phyloP scores from a whole-genome alignment of 2,888 invertebrate genomes.

The Hemistola chrysoprasaria region DNA sequence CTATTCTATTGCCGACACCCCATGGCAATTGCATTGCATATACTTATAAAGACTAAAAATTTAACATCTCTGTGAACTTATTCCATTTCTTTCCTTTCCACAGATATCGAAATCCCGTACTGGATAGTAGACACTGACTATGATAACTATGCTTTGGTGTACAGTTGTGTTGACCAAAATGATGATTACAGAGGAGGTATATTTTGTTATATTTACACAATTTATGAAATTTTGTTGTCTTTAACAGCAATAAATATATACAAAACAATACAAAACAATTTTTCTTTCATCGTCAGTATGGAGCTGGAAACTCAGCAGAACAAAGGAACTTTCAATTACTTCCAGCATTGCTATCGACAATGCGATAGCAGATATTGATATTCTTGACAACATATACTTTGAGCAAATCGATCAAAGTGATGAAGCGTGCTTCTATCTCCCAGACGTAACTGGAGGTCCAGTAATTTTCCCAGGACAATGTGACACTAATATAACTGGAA shows the following conservation, averaged over 20 bases:
- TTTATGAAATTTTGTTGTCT: conserved; percentile 4
- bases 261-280: not conserved
- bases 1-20: too few relatives aligned
- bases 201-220: conserved; percentile 1
- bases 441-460: conserved; percentile 38
- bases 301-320: conserved; percentile 64
- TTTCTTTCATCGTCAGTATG: conserved; percentile 37
- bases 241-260: too few relatives aligned
- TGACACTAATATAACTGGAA: conserved; percentile 47
- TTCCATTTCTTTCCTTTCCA: conserved; percentile 16
- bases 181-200: conserved; percentile 38
- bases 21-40: too few relatives aligned
- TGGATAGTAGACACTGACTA: conserved; percentile 84
- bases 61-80: too few relatives aligned
- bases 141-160: conserved; percentile 80
- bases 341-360: conserved; percentile 39
- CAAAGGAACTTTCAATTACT: conserved; percentile 32
- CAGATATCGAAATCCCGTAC: conserved; percentile 52
- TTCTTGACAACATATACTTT: conserved; percentile 48
- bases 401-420: conserved; percentile 43
- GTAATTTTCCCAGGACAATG: conserved; percentile 56
- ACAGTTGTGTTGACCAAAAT: conserved; percentile 75
- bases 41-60: too few relatives aligned
- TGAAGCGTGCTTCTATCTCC: conserved; percentile 55
- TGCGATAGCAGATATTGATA: conserved; percentile 40